Percentiles rank a stretch among this genome's conserved stretches.
phyloP scores from a whole-genome alignment of 1,140 invertebrate species.

The Cotesia chilonis region DNA sequence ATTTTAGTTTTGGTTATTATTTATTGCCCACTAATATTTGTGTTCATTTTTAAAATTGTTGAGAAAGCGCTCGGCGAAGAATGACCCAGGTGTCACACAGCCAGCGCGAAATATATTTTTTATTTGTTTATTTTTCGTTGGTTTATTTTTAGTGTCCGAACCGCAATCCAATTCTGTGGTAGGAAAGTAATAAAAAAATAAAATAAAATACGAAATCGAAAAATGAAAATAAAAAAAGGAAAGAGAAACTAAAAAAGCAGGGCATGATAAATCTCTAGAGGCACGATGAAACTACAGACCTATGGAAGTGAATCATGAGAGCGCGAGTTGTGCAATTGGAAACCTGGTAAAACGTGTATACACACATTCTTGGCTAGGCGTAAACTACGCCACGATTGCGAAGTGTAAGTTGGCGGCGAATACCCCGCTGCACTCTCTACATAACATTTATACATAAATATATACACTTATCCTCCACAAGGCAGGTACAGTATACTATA shows the following conservation, averaged over 20 bases:
- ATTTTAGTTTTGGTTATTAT: neutral
- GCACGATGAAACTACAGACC: conserved; percentile 31
- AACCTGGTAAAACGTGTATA: conserved; percentile 16
- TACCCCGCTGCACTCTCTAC: no score
- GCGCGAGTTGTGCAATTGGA: conserved; percentile 22
- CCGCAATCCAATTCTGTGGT: conserved; percentile 28
- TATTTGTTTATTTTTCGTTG: conserved; percentile 42
- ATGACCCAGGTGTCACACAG: conserved; percentile 26
- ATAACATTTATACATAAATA: no score
- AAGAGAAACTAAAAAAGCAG: neutral
- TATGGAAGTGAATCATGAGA: conserved; percentile 36
- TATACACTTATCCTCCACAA: no score
- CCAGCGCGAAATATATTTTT: conserved; percentile 38
- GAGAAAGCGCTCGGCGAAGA: conserved; percentile 10
- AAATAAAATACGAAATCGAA: neutral
- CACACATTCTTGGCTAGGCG: neutral
- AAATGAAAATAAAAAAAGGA: neutral
- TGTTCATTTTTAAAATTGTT: conserved; percentile 17
- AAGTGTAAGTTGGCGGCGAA: conserved; percentile 15
- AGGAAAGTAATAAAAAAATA: conserved; percentile 21
- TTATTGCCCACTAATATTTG: neutral
- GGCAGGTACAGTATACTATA: no score
- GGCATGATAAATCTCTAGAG: conserved; percentile 29
- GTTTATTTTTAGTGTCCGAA: conserved; percentile 36
- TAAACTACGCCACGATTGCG: neutral